phyloP scores from a whole-genome alignment of 2,888 invertebrate genomes.

The Ommatoiulus sabulosus region DNA sequence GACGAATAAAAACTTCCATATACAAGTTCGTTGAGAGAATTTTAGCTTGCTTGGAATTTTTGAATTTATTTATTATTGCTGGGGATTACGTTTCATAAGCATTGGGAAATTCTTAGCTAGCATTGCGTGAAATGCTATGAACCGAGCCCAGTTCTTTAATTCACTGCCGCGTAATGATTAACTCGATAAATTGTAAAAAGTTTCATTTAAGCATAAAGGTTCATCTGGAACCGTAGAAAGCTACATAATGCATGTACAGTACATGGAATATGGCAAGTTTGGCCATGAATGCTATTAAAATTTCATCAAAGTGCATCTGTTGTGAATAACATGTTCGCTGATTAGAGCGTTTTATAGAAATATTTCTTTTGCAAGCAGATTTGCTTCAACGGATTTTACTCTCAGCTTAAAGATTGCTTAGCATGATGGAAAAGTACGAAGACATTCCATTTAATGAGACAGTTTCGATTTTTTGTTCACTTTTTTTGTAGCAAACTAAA shows the following conservation, averaged over 20 bases:
- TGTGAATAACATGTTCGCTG: background rate
- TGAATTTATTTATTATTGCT: background rate
- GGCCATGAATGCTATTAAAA: background rate
- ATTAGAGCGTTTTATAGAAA: background rate
- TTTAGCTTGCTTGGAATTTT: background rate
- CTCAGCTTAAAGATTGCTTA: no score
- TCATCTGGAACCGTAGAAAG: background rate
- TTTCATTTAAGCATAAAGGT: background rate
- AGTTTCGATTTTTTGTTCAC: no score
- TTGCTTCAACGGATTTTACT: no score
- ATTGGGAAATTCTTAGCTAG: background rate
- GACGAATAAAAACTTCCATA: background rate
- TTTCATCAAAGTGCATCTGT: background rate
- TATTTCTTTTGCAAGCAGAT: background rate
- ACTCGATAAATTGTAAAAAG: background rate
- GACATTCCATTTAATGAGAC: no score
- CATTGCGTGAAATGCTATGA: background rate
- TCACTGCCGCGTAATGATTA: background rate
- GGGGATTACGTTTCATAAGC: background rate
- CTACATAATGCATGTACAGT: no score
- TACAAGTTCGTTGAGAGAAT: background rate
- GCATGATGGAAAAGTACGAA: no score
- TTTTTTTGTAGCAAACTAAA: no score
- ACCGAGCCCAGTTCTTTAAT: background rate
- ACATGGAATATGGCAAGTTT: background rate